A percentile compares a stretch with the other conserved stretches of the same genome.
These are phyloP conservation scores for Lingula anatina DNA, from an alignment of 2,888 invertebrate species.

Conservation along the genomic window DNA sequence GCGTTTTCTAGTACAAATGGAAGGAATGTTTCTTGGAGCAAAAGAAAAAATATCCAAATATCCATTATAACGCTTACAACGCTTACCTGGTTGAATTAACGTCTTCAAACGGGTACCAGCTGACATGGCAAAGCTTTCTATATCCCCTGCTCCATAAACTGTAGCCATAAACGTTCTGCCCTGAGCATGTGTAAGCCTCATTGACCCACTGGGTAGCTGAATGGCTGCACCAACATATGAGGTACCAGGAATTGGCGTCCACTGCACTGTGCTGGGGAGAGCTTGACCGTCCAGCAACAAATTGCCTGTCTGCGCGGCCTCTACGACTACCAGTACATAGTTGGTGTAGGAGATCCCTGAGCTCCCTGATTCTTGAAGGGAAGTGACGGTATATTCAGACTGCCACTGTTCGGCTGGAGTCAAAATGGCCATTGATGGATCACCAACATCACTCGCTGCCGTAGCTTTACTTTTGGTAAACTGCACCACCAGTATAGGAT, in stretches of 20 bases:
- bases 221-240: not conserved
- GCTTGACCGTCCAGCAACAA: conserved; percentile 15
- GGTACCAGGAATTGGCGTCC: not conserved
- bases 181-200: too few species aligned
- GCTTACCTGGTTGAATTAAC: too few species aligned
- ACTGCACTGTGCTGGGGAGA: too few species aligned
- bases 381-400: conserved; percentile 22
- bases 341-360: conserved; percentile 14
- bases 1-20: too few species aligned
- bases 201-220: conserved; percentile 2
- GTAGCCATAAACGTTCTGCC: conserved; percentile 10
- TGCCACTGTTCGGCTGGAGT: conserved; percentile 27
- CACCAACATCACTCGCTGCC: conserved; percentile 16
- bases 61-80: too few species aligned
- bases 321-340: conserved; percentile 19
- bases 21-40: too few species aligned
- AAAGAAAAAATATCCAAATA: too few species aligned
- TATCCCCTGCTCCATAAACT: conserved; percentile 12
- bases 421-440: conserved; percentile 29
- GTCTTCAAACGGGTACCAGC: conserved; percentile 10
- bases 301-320: conserved; percentile 12
- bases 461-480: conserved; percentile 19
- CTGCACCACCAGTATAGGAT: conserved; percentile 20
- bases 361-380: conserved; percentile 19
- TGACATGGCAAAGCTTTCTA: conserved; percentile 15